Conservation (phyloP, 2,113 vertebrate genomes). For the Puffinus mauretanicus region DNA sequence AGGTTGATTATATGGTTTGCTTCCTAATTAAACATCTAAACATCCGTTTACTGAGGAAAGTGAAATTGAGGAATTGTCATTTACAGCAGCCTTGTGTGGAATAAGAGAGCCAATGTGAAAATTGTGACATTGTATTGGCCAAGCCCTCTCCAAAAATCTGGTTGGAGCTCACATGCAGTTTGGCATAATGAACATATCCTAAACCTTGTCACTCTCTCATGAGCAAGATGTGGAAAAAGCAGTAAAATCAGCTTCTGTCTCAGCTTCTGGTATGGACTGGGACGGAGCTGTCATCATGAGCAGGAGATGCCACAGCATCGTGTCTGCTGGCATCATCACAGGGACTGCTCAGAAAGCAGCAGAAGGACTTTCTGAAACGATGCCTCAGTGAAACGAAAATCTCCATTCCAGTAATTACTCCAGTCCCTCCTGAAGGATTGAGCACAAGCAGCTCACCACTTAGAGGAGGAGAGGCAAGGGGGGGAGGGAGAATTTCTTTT, state of each 20-base stretch:
- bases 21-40: slow-evolving; percentile 61
- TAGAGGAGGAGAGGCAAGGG: background rate
- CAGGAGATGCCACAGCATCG: background rate
- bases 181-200: background rate
- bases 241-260: background rate
- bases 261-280: background rate
- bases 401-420: background rate
- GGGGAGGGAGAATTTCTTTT: background rate
- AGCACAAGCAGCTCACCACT: background rate
- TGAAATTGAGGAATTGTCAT: background rate
- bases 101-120: background rate
- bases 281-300: background rate
- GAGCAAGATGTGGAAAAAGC: background rate
- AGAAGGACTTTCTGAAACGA: background rate
- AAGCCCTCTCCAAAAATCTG: background rate
- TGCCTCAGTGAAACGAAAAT: background rate
- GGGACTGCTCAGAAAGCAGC: background rate
- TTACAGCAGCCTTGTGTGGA: background rate
- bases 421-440: background rate
- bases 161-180: background rate
- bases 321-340: background rate
- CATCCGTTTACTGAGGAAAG: background rate
- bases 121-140: background rate
- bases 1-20: slow-evolving; percentile 41
- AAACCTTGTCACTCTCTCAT: background rate